phyloP scores from a whole-genome alignment of 2,797 vertebrate genomes.

The Lepilemur ruficaudatus region DNA sequence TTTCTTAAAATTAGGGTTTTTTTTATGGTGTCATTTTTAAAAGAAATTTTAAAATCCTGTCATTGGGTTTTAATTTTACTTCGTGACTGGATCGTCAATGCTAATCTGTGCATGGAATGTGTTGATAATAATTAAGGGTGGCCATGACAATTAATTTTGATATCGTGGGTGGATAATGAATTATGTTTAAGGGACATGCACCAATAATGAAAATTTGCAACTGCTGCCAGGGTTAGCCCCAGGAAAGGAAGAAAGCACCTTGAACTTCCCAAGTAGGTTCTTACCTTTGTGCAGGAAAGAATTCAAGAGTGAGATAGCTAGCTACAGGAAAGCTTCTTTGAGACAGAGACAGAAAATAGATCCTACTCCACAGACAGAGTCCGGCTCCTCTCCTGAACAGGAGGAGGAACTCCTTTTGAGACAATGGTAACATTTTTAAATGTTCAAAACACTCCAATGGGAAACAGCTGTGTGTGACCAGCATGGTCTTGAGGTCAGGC shows the following conservation, averaged over 20 bases:
- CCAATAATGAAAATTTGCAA: not conserved
- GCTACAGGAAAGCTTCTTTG: not conserved
- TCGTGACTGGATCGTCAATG: not conserved
- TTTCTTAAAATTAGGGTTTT: not conserved
- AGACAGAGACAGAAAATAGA: not conserved
- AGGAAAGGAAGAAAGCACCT: not conserved
- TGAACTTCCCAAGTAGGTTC: not conserved
- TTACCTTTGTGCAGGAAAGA: not conserved
- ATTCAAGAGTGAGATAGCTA: not conserved
- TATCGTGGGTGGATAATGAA: not conserved
- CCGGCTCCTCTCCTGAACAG: accelerated
- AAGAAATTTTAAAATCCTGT: not conserved
- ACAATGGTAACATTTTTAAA: not conserved
- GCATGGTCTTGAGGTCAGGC: not conserved
- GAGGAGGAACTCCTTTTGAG: no score
- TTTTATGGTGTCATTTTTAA: not conserved
- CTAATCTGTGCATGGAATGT: no score
- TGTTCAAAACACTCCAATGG: not conserved
- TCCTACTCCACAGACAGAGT: not conserved
- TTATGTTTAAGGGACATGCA: not conserved
- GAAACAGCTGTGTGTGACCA: not conserved
- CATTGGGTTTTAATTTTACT: not conserved
- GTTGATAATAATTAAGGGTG: not conserved
- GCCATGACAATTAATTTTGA: not conserved
- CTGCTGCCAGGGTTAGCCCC: not conserved